A percentile compares a stretch with the other conserved stretches of the same genome.
phyloP scores from a whole-genome alignment of 1,140 invertebrate species.

The Tetramorium simillimum region DNA sequence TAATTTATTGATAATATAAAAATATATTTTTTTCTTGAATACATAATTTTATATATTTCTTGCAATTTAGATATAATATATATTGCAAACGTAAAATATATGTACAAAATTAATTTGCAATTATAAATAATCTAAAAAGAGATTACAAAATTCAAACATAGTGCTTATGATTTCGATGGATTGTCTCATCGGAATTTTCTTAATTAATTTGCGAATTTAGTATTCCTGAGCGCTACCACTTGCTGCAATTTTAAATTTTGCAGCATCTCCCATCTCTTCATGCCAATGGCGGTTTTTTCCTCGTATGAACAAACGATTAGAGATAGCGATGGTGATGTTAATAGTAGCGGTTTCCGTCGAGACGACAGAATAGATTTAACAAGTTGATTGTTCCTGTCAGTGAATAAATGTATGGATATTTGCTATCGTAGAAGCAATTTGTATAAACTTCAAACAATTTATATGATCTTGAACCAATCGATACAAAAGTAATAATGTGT shows the following conservation, averaged over 20 bases:
- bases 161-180: neutral
- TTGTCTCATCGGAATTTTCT: neutral
- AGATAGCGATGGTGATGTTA: neutral
- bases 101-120: neutral
- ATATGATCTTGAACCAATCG: conserved; percentile 18
- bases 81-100: neutral
- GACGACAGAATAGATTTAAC: conserved; percentile 41
- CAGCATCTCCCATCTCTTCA: neutral
- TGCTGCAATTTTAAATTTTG: neutral
- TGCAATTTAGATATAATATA: neutral
- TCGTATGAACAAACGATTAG: conserved; percentile 17
- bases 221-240: neutral
- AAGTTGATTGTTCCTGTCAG: conserved; percentile 41
- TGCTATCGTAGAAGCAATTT: conserved; percentile 32
- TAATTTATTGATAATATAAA: neutral
- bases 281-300: neutral
- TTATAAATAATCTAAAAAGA: neutral
- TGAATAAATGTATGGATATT: conserved; percentile 32
- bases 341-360: conserved; percentile 24
- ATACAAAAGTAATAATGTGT: conserved; percentile 47
- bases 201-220: conserved; percentile 46
- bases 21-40: neutral
- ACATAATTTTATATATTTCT: neutral
- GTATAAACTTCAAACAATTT: conserved; percentile 33
- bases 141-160: neutral